These are phyloP conservation scores for Phrynocephalus guinanensis DNA, from an alignment of 2,797 vertebrate species.

Conservation along the genomic window DNA sequence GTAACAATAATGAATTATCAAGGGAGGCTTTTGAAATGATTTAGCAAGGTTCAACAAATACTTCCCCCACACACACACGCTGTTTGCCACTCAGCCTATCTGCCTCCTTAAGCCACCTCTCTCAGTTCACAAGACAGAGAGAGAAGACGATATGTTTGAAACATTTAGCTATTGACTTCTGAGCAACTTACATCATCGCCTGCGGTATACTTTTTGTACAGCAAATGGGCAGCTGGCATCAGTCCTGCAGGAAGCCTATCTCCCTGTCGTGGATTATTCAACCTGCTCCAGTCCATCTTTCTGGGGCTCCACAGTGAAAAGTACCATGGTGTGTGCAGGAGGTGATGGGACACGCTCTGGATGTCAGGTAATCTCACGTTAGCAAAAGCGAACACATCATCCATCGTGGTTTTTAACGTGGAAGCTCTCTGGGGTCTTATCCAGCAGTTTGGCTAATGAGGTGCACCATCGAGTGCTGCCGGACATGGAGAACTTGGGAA, in stretches of 20 bases:
- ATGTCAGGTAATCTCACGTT: conserved; percentile 80
- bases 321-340: conserved; percentile 89
- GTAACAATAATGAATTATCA: background rate
- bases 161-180: no score
- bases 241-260: conserved; percentile 86
- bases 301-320: conserved; percentile 89
- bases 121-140: background rate
- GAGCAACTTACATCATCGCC: background rate
- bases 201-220: conserved; percentile 58
- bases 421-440: background rate
- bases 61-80: background rate
- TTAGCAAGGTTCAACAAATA: background rate
- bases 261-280: conserved; percentile 81
- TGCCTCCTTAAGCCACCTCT: background rate
- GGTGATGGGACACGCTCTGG: conserved; percentile 81
- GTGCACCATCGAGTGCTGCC: background rate
- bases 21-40: background rate
- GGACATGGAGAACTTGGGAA: no score
- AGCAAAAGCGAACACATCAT: background rate
- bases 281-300: conserved; percentile 82
- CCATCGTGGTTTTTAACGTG: background rate
- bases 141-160: background rate
- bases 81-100: background rate
- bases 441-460: no score
- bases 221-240: conserved; percentile 83